These are phyloP conservation scores for Strix occidentalis DNA, from an alignment of 2,797 vertebrate genomes.

Conservation along the genomic window DNA sequence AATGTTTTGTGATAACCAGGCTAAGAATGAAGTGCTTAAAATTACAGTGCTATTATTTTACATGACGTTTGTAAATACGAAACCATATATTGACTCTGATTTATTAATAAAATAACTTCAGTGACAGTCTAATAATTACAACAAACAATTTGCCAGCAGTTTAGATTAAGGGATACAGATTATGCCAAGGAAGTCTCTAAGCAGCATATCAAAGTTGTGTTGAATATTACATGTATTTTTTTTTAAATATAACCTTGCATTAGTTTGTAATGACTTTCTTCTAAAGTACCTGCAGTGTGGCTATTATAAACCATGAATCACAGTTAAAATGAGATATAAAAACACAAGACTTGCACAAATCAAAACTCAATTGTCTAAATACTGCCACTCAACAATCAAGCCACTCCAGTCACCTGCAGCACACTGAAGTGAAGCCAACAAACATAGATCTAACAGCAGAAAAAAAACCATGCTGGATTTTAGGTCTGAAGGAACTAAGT, in stretches of 20 bases:
- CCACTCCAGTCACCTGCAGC: neutral
- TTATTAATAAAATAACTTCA: constrained; percentile 14
- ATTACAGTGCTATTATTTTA: neutral
- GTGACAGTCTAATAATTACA: neutral
- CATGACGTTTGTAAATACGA: neutral
- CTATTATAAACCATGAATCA: constrained; percentile 18
- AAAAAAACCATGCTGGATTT: neutral
- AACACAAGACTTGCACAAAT: neutral
- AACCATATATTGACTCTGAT: neutral
- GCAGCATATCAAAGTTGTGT: neutral
- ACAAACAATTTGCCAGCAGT: neutral
- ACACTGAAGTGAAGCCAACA: neutral
- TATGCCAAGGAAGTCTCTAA: neutral
- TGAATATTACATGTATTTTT: neutral
- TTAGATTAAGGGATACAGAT: neutral
- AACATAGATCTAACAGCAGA: neutral
- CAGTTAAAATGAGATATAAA: neutral
- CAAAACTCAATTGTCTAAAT: neutral
- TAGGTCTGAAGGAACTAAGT: neutral
- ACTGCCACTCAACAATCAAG: neutral
- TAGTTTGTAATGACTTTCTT: neutral
- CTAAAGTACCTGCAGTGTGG: neutral
- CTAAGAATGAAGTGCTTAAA: neutral
- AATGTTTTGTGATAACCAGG: neutral
- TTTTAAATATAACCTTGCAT: neutral